Evolutionary conservation across 2,113 vertebrate genomes (phyloP).

Genomic region (Arizona elegans): DNA sequence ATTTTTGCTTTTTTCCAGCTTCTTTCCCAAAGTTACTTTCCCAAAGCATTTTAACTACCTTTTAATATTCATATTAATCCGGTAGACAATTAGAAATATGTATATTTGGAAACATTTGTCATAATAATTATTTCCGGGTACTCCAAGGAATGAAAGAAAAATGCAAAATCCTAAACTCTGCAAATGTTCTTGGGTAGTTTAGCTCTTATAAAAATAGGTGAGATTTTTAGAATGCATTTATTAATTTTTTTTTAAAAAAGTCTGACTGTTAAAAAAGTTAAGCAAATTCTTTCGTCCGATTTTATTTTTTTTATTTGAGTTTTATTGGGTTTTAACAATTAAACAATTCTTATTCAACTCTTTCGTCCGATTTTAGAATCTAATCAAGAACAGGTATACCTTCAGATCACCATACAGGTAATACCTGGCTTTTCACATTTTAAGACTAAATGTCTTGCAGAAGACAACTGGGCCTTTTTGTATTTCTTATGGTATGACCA

Average conservation of each 20-base stretch:
- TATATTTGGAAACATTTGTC: neutral
- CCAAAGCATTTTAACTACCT: neutral
- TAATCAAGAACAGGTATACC: neutral
- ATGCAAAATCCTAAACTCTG: neutral
- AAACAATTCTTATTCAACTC: too few species aligned
- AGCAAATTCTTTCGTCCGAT: neutral
- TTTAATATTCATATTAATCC: neutral
- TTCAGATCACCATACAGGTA: conserved; percentile 9
- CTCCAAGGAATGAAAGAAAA: neutral
- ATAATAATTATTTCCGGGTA: neutral
- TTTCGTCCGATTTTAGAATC: neutral
- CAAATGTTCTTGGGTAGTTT: neutral
- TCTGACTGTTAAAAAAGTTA: neutral
- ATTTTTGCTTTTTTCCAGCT: neutral
- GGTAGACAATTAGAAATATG: neutral
- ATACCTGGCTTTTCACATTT: neutral
- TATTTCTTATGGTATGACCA: neutral
- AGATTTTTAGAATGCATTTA: neutral
- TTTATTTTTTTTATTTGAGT: too few species aligned
- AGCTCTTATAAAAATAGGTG: neutral
- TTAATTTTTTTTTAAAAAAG: neutral
- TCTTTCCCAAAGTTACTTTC: neutral
- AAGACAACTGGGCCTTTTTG: neutral
- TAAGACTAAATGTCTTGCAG: neutral
- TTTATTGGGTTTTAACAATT: too few species aligned